These are phyloP conservation scores for Apodemus agrarius DNA, from an alignment of 2,797 vertebrate genomes.

Conservation along the genomic window DNA sequence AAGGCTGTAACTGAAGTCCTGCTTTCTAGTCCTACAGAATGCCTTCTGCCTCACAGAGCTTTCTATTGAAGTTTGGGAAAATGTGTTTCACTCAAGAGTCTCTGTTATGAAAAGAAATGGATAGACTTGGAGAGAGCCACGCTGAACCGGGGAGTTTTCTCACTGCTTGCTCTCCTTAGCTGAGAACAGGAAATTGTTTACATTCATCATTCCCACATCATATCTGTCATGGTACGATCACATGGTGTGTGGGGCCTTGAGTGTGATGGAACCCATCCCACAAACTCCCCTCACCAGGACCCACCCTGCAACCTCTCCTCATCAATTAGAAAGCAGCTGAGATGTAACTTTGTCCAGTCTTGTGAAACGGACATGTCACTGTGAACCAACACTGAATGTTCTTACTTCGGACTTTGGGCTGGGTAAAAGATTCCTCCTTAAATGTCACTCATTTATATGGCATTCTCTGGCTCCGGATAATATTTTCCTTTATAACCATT, in stretches of 20 bases:
- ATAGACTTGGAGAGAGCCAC: not conserved
- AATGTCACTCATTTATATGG: not conserved
- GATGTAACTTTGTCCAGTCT: not conserved
- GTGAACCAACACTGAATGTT: not conserved
- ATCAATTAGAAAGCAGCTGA: not conserved
- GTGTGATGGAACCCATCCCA: no score
- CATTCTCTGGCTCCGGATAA: not conserved
- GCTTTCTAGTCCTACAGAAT: not conserved
- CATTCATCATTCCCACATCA: not conserved
- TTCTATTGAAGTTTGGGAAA: slow-evolving; percentile 1
- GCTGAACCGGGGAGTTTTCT: not conserved
- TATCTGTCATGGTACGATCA: no score
- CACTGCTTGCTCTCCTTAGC: not conserved
- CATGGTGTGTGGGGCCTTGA: not conserved
- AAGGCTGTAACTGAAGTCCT: not conserved
- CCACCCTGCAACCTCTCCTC: no score
- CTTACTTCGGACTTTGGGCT: not conserved
- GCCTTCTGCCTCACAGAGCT: not conserved
- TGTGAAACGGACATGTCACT: not conserved
- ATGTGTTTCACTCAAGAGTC: not conserved
- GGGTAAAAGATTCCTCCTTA: not conserved
- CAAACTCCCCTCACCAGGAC: not conserved
- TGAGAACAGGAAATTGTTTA: not conserved
- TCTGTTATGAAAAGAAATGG: not conserved
- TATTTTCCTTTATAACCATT: not conserved